A percentile compares a stretch with the other conserved stretches of the same genome.
Conservation (phyloP, 2,113 vertebrate species). For the Mobula birostris region DNA sequence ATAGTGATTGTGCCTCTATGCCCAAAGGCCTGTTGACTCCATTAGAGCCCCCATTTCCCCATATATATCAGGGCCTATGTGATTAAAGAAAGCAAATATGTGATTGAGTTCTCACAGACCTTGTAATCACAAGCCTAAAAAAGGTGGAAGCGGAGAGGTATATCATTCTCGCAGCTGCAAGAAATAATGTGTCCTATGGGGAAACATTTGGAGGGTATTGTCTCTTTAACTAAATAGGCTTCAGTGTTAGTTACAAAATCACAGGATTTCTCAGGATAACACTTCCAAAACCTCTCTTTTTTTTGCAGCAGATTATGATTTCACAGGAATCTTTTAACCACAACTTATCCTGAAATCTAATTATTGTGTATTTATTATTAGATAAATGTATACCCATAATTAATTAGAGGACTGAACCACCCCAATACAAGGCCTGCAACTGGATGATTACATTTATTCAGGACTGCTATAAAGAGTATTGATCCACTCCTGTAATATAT, state of each 20-base stretch:
- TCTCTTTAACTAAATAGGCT: neutral
- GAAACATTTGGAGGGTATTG: neutral
- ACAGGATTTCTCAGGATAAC: neutral
- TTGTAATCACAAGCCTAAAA: neutral
- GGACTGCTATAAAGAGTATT: conserved; percentile 10
- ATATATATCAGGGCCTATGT: no score
- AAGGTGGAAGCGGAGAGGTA: neutral
- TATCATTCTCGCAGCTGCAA: neutral
- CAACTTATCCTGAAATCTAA: neutral
- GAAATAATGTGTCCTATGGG: neutral
- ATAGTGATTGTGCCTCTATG: neutral
- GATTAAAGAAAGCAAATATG: neutral
- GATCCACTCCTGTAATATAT: conserved; percentile 33
- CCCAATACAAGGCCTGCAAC: neutral
- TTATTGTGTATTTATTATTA: conserved; percentile 7
- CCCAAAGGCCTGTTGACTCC: neutral
- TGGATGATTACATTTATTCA: conserved; percentile 23
- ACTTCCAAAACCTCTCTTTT: neutral
- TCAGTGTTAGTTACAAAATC: neutral
- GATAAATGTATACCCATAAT: neutral
- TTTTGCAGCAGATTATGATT: neutral
- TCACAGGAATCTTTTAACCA: neutral
- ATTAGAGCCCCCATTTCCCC: neutral
- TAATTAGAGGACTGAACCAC: neutral
- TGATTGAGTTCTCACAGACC: neutral